These are phyloP conservation scores for Coregonus clupeaformis DNA, from an alignment of 2,113 vertebrate species.

Conservation along the genomic window DNA sequence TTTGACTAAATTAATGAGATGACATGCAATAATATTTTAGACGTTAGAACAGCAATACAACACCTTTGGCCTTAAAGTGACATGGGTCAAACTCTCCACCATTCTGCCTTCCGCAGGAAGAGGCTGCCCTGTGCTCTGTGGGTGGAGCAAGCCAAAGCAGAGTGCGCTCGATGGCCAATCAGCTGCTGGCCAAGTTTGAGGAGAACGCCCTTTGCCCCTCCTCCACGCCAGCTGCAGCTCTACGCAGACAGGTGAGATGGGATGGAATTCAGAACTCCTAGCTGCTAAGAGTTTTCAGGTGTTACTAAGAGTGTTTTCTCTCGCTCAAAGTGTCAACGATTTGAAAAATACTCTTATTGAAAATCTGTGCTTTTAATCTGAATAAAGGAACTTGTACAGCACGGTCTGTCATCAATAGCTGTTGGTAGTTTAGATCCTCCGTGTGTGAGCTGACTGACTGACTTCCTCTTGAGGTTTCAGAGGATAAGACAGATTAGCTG, in stretches of 20 bases:
- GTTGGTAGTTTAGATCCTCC: neutral
- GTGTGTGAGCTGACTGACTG: neutral
- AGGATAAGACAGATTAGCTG: neutral
- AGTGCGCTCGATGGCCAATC: constrained; percentile 89
- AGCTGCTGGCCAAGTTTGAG: constrained; percentile 89
- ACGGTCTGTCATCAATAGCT: neutral
- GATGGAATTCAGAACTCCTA: neutral
- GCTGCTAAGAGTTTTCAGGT: neutral
- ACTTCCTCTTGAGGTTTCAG: neutral
- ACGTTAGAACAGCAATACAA: neutral
- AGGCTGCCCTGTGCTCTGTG: constrained; percentile 59
- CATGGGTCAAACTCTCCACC: neutral
- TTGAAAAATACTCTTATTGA: too few species aligned
- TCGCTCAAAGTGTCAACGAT: too few species aligned
- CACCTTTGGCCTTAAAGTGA: neutral
- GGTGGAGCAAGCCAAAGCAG: constrained; percentile 77
- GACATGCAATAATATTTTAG: neutral
- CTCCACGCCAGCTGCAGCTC: constrained; percentile 4
- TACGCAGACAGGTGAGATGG: constrained; percentile 39
- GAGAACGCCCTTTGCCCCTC: constrained; percentile 69
- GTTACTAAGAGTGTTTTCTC: too few species aligned
- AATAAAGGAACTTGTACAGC: neutral
- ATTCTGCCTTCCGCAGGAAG: constrained; percentile 66
- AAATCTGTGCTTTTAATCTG: too few species aligned
- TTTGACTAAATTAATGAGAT: neutral